phyloP scores from a whole-genome alignment of 2,113 vertebrate species.

The Theristicus caerulescens region DNA sequence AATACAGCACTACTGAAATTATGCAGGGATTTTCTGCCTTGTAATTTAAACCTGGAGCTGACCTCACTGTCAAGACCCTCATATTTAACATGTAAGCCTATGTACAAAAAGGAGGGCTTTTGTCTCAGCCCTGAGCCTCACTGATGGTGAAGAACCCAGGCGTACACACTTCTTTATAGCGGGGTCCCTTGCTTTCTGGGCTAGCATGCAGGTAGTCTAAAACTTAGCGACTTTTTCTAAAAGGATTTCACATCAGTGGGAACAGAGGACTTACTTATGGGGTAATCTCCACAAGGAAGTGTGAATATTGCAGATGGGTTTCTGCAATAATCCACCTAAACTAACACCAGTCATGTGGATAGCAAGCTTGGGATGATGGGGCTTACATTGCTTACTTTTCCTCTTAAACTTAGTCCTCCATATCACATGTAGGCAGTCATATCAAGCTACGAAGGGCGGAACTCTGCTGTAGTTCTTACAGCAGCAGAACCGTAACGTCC shows the following conservation, averaged over 20 bases:
- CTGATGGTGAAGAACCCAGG: not conserved
- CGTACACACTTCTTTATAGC: not conserved
- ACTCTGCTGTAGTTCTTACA: not conserved
- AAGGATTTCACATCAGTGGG: not conserved
- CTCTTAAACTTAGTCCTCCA: not conserved
- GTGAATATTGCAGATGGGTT: not conserved
- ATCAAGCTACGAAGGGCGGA: not conserved
- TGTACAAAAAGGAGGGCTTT: not conserved
- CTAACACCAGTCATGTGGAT: not conserved
- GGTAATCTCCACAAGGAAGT: not conserved
- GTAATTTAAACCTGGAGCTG: not conserved
- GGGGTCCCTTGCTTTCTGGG: not conserved
- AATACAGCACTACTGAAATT: not conserved
- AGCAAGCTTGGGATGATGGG: not conserved
- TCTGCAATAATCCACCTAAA: not conserved
- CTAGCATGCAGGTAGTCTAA: not conserved
- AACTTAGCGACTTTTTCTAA: not conserved
- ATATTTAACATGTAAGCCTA: not conserved
- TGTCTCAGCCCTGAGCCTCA: not conserved
- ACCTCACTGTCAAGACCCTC: not conserved
- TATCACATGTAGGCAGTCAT: not conserved
- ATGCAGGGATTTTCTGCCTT: not conserved
- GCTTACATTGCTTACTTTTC: not conserved
- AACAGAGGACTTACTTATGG: not conserved
- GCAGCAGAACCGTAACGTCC: not conserved